Percentiles rank a stretch among this genome's conserved stretches.
Conservation (phyloP, 2,113 vertebrate genomes). For the Charina bottae region DNA sequence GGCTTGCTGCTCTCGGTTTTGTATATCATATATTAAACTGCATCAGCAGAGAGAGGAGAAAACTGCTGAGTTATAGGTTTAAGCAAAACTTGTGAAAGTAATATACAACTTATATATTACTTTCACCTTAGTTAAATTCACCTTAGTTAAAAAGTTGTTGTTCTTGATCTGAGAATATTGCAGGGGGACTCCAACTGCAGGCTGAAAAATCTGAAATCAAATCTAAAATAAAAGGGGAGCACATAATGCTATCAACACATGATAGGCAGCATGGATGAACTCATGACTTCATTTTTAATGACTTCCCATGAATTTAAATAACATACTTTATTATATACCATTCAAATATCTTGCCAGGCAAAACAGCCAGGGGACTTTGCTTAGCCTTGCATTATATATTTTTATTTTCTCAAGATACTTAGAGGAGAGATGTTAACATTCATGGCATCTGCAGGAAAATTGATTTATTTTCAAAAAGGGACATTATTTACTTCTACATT, state of each 20-base stretch:
- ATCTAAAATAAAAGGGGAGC: conserved; percentile 48
- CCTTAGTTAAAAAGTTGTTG: conserved; percentile 30
- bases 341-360: conserved; percentile 37
- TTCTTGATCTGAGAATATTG: conserved; percentile 45
- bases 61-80: conserved; percentile 51
- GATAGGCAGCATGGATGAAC: conserved; percentile 19
- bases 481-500: neutral
- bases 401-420: conserved; percentile 37
- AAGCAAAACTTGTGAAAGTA: conserved; percentile 24
- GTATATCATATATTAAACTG: conserved; percentile 16
- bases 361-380: conserved; percentile 31
- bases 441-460: conserved; percentile 19
- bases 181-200: neutral
- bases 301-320: conserved; percentile 52
- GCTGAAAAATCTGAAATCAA: conserved; percentile 29
- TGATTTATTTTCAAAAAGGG: neutral
- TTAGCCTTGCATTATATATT: conserved; percentile 21
- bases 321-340: conserved; percentile 38
- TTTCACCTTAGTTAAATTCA: conserved; percentile 51
- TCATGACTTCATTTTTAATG: conserved; percentile 54
- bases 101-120: conserved; percentile 22
- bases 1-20: conserved; percentile 14
- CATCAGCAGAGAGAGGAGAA: conserved; percentile 14
- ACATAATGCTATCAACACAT: conserved; percentile 35
- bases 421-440: conserved; percentile 45